phyloP scores from a whole-genome alignment of 2,888 invertebrate genomes.

The Corbicula japonica region DNA sequence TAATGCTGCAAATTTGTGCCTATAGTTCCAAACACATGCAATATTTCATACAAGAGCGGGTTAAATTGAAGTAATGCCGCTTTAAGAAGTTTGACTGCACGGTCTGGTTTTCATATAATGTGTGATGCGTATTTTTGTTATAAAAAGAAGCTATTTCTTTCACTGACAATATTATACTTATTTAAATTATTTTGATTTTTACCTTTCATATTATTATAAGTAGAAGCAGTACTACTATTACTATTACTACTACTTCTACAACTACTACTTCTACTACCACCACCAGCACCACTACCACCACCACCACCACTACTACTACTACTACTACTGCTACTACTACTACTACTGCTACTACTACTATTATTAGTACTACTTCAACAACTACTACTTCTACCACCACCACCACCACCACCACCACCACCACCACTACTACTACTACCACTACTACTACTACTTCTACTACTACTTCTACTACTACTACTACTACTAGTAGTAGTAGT shows the following conservation, averaged over 20 bases:
- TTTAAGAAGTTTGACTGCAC: no score
- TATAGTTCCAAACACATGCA: no score
- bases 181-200: no score
- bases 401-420: slow-evolving; percentile 36
- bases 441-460: slow-evolving; percentile 28
- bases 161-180: no score
- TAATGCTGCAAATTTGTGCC: no score
- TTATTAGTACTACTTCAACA: slow-evolving; percentile 37
- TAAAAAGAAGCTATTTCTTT: no score
- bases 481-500: no score
- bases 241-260: slow-evolving; percentile 32
- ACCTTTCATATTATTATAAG: no score
- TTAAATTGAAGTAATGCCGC: no score
- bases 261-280: slow-evolving; percentile 35
- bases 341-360: slow-evolving; percentile 19
- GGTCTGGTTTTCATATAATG: no score
- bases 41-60: no score
- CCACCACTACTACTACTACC: slow-evolving; percentile 45
- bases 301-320: slow-evolving; percentile 34
- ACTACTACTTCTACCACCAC: slow-evolving; percentile 49
- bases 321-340: slow-evolving; percentile 32
- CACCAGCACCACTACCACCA: slow-evolving; percentile 27
- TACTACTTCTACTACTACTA: slow-evolving; percentile 32
- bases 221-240: slow-evolving; percentile 22
- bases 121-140: no score